Evolutionary conservation across 64 coral and sea anemone genomes (phyloP).

Genomic region (Pocillopora verrucosa): DNA sequence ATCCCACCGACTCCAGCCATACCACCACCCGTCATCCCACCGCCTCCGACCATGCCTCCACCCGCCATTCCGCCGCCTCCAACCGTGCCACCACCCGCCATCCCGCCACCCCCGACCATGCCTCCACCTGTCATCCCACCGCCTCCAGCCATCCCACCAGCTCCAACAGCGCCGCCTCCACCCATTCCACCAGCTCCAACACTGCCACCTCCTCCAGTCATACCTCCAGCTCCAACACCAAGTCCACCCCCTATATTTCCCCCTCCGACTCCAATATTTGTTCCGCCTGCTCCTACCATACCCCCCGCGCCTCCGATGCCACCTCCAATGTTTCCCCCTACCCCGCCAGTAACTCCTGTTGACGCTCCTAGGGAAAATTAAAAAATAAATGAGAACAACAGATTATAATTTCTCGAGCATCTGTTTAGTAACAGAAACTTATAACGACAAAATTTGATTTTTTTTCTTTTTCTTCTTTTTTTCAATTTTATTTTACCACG

Average conservation of each 20-base stretch:
- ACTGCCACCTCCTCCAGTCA: slow-evolving; percentile 10
- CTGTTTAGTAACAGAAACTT: background rate
- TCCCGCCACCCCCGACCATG: background rate
- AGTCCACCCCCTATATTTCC: background rate
- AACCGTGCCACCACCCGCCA: background rate
- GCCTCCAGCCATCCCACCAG: slow-evolving; percentile 12
- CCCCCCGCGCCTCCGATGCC: slow-evolving; percentile 23
- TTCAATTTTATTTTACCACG: too few relatives aligned
- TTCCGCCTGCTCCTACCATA: background rate
- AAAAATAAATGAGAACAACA: background rate
- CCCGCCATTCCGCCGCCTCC: slow-evolving; percentile 28
- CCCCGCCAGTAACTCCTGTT: slow-evolving; percentile 21
- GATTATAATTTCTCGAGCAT: background rate
- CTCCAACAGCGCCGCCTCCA: slow-evolving; percentile 12
- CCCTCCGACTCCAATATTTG: background rate
- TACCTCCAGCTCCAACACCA: slow-evolving; percentile 17
- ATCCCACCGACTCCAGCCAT: background rate
- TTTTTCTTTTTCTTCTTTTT: too few relatives aligned
- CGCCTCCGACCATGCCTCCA: slow-evolving; percentile 13
- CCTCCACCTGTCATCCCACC: background rate
- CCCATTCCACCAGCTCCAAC: slow-evolving; percentile 21
- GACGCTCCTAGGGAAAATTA: background rate
- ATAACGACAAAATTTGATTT: background rate
- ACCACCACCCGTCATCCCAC: background rate
- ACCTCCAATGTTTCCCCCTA: background rate